Base-by-base conservation (phyloP, 2,797 vertebrate genomes). In the Otus scops region DNA sequence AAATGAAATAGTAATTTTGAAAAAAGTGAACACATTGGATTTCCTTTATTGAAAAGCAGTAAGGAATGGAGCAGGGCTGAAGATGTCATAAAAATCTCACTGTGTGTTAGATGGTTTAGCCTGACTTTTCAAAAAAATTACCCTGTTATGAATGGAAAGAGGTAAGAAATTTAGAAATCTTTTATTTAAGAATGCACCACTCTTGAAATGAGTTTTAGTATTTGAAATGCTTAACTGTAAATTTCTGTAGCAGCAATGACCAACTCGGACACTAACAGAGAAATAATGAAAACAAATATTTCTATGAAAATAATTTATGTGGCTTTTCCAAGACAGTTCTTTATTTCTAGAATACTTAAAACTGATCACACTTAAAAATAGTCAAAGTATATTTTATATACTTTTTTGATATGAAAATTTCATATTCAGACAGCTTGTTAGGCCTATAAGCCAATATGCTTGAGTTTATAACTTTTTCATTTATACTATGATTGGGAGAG, bases 1-100 rank as follows among this genome's bases (percentile, higher is more conserved):
- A 71, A 77, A 26, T 22, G 26, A 50, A 60, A 70, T 43, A 54
- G 14, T 50, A 38, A 61, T 79, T 78, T 68, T 34, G 22, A 32
- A 78, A 82, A 85, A 50, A 24, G 0, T 7, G 0, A 6, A 17
- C 15, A 10, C 3, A 10, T 26, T 3, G 3, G 4, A 32, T 39
- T 89, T 69, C 24, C 13, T 81, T 63, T n/a, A 30, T 54, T 65
- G 45, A 85, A 71, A 81, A 60, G 8, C 24, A 30, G 22, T 34
- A 69, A 84, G 27, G 5, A 69, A 47, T 32, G 38, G 8, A 30
- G 36, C 15, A 53, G 5, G 32, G 19, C 41, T 80, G 34, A 71
- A 77, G 13, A 63, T 43, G 7, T 59, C 43, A 20, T 57, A 54
- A 28, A 81, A 85, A 22, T 79, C 12, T 86, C 32, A 43, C 11